phyloP scores from a whole-genome alignment of 2,797 vertebrate genomes.

The Coregonus suidteri region DNA sequence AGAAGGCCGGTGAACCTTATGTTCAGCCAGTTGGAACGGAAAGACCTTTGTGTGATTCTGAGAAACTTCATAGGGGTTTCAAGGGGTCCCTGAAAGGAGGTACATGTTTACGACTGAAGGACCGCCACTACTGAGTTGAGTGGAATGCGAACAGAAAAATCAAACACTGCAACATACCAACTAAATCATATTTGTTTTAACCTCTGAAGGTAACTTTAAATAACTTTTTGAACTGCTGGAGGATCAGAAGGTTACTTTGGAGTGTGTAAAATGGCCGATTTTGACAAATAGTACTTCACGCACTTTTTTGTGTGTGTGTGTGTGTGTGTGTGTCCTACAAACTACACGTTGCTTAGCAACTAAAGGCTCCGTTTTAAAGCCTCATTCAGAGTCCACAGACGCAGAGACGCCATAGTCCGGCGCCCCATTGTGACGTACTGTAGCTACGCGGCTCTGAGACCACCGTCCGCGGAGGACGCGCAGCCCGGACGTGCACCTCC shows the following conservation, averaged over 20 bases:
- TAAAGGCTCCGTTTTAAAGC: background rate
- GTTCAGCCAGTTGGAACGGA: background rate
- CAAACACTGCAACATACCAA: too few relatives aligned
- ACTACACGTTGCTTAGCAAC: background rate
- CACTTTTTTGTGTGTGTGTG: too few relatives aligned
- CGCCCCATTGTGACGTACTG: too few relatives aligned
- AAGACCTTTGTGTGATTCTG: background rate
- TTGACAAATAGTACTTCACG: too few relatives aligned
- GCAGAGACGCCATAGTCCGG: too few relatives aligned
- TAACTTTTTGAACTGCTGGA: background rate
- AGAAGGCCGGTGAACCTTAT: background rate
- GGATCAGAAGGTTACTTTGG: background rate
- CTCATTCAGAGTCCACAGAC: too few relatives aligned
- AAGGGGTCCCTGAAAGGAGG: background rate
- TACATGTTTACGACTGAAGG: background rate
- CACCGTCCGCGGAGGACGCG: too few relatives aligned
- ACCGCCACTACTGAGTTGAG: too few relatives aligned
- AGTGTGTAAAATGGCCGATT: background rate
- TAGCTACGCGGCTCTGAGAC: too few relatives aligned
- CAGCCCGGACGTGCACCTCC: too few relatives aligned
- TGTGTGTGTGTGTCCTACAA: background rate
- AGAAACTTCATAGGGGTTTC: background rate
- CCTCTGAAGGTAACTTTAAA: background rate
- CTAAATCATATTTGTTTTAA: too few relatives aligned
- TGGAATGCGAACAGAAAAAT: too few relatives aligned